A percentile compares a stretch with the other conserved stretches of the same genome.
phyloP scores from a whole-genome alignment of 92 coral and sea anemone species.

The Epizoanthus stellaris region DNA sequence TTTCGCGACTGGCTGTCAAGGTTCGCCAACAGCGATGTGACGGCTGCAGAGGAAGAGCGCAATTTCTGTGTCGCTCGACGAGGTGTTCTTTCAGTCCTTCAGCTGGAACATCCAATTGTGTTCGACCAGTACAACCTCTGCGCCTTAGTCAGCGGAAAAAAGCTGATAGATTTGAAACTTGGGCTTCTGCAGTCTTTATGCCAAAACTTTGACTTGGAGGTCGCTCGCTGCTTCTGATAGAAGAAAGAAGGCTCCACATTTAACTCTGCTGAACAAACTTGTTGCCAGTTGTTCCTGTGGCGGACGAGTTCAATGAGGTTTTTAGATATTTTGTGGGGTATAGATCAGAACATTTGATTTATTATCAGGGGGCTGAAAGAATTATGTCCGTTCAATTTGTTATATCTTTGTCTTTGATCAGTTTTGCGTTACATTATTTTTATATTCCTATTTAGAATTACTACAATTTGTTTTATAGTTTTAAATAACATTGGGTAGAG shows the following conservation, averaged over 20 bases:
- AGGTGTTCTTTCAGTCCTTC: conserved; percentile 10
- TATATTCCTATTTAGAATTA: no score
- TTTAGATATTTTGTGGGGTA: no score
- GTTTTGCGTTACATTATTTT: no score
- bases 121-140: conserved; percentile 7
- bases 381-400: no score
- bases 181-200: not conserved
- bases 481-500: no score
- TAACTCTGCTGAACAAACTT: not conserved
- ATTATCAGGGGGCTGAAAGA: no score
- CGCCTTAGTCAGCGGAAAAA: not conserved
- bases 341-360: no score
- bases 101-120: conserved; percentile 3
- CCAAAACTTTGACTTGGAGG: not conserved
- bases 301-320: no score
- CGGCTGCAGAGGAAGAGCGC: not conserved
- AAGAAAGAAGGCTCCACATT: not conserved
- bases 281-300: conserved; percentile 1
- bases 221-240: not conserved
- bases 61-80: not conserved
- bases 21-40: not conserved
- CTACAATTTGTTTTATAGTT: no score
- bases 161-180: conserved; percentile 2
- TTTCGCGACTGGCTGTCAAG: not conserved
- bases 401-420: no score